phyloP scores from a whole-genome alignment of 2,797 vertebrate species.

The Fratercula arctica region DNA sequence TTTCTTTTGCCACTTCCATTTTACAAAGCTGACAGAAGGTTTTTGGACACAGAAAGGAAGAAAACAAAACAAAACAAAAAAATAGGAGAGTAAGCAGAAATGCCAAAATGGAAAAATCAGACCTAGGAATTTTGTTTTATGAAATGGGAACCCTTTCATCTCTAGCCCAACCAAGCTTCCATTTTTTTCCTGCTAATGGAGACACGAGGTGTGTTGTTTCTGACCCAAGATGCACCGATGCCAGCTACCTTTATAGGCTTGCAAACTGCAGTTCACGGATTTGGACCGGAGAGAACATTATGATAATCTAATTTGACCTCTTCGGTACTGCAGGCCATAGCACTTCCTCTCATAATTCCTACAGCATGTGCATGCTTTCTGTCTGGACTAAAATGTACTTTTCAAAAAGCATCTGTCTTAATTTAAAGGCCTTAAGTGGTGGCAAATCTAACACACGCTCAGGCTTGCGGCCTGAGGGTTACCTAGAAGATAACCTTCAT shows the following conservation, averaged over 20 bases:
- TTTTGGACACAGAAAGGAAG: background rate
- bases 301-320: constrained; percentile 38
- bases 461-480: background rate
- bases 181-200: background rate
- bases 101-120: background rate
- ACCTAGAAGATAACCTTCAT: background rate
- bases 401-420: background rate
- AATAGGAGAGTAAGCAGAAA: background rate
- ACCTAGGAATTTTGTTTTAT: background rate
- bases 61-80: background rate
- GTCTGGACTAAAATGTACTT: background rate
- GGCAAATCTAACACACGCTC: background rate
- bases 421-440: constrained; percentile 21
- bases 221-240: background rate
- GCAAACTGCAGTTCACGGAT: background rate
- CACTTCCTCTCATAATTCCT: constrained; percentile 43
- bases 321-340: constrained; percentile 15
- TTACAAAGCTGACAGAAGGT: background rate
- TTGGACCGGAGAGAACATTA: constrained; percentile 5
- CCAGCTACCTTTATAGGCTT: background rate
- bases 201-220: background rate
- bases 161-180: background rate
- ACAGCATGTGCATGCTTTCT: background rate
- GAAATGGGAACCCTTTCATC: background rate
- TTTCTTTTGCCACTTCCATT: constrained; percentile 8